Conservation (phyloP, 1,140 invertebrate species). For the Battus philenor region DNA sequence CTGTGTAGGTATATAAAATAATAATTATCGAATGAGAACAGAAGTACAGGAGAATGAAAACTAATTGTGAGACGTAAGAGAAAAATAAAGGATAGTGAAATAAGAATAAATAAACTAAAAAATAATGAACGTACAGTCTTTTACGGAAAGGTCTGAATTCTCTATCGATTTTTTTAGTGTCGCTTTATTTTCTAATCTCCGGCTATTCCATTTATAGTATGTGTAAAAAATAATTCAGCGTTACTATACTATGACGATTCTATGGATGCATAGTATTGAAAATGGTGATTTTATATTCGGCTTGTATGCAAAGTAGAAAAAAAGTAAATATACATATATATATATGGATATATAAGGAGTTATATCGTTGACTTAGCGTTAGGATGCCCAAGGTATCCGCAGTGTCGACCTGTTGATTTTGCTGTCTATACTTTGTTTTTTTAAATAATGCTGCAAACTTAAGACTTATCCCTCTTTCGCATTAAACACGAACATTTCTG, state of each 20-base stretch:
- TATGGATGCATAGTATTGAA: conserved; percentile 65
- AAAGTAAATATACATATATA: conserved; percentile 17
- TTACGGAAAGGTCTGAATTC: conserved; percentile 11
- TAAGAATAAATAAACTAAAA: conserved; percentile 52
- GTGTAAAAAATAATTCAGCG: conserved; percentile 54
- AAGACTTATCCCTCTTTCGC: conserved; percentile 15
- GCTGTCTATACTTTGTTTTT: conserved; percentile 46
- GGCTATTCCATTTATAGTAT: conserved; percentile 51
- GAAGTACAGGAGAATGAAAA: conserved; percentile 66
- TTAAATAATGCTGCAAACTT: conserved; percentile 41
- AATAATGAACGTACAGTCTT: conserved; percentile 25
- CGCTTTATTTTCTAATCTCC: conserved; percentile 24
- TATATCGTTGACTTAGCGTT: conserved; percentile 65
- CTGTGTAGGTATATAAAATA: conserved; percentile 70
- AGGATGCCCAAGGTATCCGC: conserved; percentile 72
- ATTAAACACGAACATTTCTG: conserved; percentile 16
- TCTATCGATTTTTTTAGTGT: conserved; percentile 5
- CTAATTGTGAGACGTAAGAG: conserved; percentile 30
- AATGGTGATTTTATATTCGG: conserved; percentile 59
- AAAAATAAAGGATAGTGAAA: conserved; percentile 42
- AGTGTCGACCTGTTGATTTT: conserved; percentile 65
- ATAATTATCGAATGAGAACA: conserved; percentile 56
- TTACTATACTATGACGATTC: conserved; percentile 48
- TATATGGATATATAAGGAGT: conserved; percentile 52
- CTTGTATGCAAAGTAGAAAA: conserved; percentile 63